Evolutionary conservation across 2,888 invertebrate species (phyloP).

Genomic region (Acleris cristana): DNA sequence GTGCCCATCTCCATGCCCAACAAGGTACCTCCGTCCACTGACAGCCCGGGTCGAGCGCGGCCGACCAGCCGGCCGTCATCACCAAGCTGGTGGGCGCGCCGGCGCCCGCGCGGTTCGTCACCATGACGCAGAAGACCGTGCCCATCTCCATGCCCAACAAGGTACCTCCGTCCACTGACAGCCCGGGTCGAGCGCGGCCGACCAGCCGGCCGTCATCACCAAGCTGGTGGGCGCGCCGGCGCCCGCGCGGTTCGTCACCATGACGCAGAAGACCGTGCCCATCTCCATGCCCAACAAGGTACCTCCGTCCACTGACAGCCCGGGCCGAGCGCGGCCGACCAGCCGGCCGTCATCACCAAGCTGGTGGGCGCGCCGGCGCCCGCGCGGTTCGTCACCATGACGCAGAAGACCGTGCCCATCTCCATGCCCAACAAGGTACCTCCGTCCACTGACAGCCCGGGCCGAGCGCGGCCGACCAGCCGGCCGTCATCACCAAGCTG

Average conservation of each 20-base stretch:
- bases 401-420: constrained; percentile 66
- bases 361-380: constrained; percentile 46
- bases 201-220: no score
- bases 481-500: no score
- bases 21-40: constrained; percentile 38
- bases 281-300: constrained; percentile 47
- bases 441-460: no score
- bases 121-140: constrained; percentile 69
- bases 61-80: constrained; percentile 56
- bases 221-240: no score
- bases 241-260: no score
- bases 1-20: constrained; percentile 46
- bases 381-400: constrained; percentile 63
- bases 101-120: constrained; percentile 56
- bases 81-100: constrained; percentile 53
- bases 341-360: constrained; percentile 62
- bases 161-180: no score
- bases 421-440: constrained; percentile 50
- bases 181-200: no score
- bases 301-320: background rate
- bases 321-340: constrained; percentile 47
- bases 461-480: no score
- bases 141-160: constrained; percentile 53
- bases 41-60: constrained; percentile 44
- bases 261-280: no score